phyloP scores from a whole-genome alignment of 2,888 invertebrate genomes.

The Calephelis perditalis region DNA sequence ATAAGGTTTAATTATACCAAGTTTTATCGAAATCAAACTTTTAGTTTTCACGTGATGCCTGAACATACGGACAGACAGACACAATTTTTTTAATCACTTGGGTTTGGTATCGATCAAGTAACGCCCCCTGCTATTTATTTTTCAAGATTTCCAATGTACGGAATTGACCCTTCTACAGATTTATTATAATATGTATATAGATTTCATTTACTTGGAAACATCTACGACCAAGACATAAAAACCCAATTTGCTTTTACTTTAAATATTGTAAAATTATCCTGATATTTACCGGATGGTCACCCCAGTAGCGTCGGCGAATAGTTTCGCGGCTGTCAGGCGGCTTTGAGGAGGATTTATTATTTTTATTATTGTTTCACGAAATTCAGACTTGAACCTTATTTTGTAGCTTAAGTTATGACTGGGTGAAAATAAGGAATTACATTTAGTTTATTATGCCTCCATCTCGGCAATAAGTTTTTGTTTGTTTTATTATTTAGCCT shows the following conservation, averaged over 20 bases:
- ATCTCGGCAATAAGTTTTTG: constrained; percentile 5
- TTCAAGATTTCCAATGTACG: too few species aligned
- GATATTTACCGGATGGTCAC: constrained; percentile 30
- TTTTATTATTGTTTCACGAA: constrained; percentile 72
- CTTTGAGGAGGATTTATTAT: constrained; percentile 75
- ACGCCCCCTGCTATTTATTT: too few species aligned
- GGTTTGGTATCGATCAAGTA: too few species aligned
- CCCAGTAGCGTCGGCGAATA: constrained; percentile 55
- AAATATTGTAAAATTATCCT: constrained; percentile 12
- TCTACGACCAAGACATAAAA: too few species aligned
- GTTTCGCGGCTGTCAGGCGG: constrained; percentile 72
- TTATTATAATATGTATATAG: too few species aligned
- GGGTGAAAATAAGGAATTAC: constrained; percentile 30
- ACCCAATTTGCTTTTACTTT: neutral
- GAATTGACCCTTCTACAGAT: too few species aligned
- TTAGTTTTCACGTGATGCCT: too few species aligned
- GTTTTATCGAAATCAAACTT: too few species aligned
- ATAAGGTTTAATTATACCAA: too few species aligned
- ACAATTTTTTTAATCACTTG: too few species aligned
- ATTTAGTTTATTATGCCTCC: constrained; percentile 25
- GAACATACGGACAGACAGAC: too few species aligned
- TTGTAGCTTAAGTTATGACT: constrained; percentile 30
- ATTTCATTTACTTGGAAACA: too few species aligned
- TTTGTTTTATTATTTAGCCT: neutral
- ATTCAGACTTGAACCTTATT: constrained; percentile 50